Conservation (phyloP, 2,113 vertebrate species). For the Protobothrops mucrosquamatus region DNA sequence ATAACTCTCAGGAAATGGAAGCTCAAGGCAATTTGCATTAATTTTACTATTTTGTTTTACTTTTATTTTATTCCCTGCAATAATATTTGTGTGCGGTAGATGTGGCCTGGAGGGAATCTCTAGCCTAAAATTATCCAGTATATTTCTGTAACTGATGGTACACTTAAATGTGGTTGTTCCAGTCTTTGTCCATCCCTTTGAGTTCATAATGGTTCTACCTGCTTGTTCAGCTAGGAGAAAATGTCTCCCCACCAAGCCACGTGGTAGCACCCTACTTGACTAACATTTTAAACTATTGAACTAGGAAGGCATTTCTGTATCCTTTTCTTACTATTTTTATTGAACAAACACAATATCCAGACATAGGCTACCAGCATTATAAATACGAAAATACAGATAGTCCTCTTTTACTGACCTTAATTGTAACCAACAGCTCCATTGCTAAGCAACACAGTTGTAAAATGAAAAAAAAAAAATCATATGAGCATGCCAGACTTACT, state of each 20-base stretch:
- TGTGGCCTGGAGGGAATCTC: not conserved
- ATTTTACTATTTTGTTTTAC: not conserved
- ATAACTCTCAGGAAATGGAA: not conserved
- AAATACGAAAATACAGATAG: not conserved
- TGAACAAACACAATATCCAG: not conserved
- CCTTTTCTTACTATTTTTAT: not conserved
- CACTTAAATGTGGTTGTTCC: not conserved
- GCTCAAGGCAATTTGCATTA: not conserved
- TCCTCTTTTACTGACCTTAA: not conserved
- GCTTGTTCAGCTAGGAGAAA: not conserved
- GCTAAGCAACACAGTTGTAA: not conserved
- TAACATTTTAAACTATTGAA: not conserved
- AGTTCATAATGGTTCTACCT: not conserved
- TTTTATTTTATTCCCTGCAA: not conserved
- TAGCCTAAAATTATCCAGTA: not conserved
- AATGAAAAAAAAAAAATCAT: not conserved
- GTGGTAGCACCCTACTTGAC: not conserved
- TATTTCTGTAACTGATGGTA: not conserved
- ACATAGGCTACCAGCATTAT: not conserved
- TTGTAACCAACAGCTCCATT: not conserved
- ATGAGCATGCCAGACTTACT: not conserved
- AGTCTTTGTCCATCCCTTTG: not conserved
- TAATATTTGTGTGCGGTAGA: not conserved
- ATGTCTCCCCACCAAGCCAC: not conserved
- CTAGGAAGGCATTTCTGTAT: not conserved